These are phyloP conservation scores for Oligia strigilis DNA, from an alignment of 2,888 invertebrate genomes.

Conservation along the genomic window DNA sequence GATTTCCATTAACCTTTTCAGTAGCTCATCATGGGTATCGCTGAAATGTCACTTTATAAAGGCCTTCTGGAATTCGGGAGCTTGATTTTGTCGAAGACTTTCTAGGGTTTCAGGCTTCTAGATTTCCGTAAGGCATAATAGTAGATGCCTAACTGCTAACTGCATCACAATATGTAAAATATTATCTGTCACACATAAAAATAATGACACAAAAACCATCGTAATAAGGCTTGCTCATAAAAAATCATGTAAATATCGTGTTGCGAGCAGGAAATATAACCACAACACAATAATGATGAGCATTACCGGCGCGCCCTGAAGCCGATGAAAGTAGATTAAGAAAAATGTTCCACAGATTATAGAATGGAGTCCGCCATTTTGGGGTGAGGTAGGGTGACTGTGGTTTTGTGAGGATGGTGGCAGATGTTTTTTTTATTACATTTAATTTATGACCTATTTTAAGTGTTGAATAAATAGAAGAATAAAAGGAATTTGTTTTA, in stretches of 20 bases:
- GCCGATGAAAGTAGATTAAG: constrained; percentile 80
- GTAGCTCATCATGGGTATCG: too few relatives aligned
- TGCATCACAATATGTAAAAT: background rate
- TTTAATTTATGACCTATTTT: background rate
- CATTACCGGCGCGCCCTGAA: constrained; percentile 65
- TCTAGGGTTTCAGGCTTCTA: background rate
- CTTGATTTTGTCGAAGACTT: too few relatives aligned
- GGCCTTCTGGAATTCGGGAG: background rate
- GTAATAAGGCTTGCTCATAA: constrained; percentile 30
- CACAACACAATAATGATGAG: constrained; percentile 52
- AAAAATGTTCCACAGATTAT: constrained; percentile 83
- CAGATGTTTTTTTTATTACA: background rate
- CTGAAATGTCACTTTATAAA: background rate
- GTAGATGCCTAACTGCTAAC: background rate
- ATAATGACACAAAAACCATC: background rate
- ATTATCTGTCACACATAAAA: background rate
- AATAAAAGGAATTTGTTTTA: background rate
- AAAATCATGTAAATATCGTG: constrained; percentile 51
- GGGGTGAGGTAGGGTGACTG: constrained; percentile 73
- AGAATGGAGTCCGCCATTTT: constrained; percentile 79
- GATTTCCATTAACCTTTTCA: background rate
- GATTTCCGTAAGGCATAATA: background rate
- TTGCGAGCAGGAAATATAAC: constrained; percentile 49
- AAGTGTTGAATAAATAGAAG: background rate
- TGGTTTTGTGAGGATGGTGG: background rate